Percentiles rank a stretch among this genome's conserved stretches.
Evolutionary conservation across 2,888 invertebrate genomes (phyloP).

Genomic region (Caradrina kadenii): DNA sequence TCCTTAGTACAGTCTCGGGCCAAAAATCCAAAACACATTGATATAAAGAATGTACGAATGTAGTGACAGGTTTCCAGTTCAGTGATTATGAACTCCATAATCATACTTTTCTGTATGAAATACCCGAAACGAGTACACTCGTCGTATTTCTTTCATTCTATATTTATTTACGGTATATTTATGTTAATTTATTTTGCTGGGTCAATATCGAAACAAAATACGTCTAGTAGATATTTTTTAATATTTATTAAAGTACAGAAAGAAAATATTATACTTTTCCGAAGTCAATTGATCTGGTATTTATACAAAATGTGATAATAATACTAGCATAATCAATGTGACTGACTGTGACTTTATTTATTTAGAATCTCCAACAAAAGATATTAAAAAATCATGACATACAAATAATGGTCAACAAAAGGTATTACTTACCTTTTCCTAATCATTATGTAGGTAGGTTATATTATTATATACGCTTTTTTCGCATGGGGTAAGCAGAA

Average conservation of each 20-base stretch:
- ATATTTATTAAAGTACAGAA: neutral
- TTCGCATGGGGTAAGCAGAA: too few relatives aligned
- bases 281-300: neutral
- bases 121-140: conserved; percentile 31
- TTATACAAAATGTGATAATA: too few relatives aligned
- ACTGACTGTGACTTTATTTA: neutral
- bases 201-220: conserved; percentile 1
- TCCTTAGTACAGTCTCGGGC: conserved; percentile 11
- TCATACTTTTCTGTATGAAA: conserved; percentile 23
- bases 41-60: conserved; percentile 34
- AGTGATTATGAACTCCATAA: conserved; percentile 45
- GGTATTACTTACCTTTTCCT: too few relatives aligned
- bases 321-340: neutral
- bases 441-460: neutral
- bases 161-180: conserved; percentile 24
- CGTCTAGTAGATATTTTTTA: neutral
- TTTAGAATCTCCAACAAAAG: too few relatives aligned
- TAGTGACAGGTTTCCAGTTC: conserved; percentile 47
- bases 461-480: neutral
- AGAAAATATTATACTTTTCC: neutral
- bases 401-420: too few relatives aligned
- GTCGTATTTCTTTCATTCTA: conserved; percentile 21
- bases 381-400: too few relatives aligned
- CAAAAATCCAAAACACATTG: conserved; percentile 22
- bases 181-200: conserved; percentile 10